Percentiles rank a stretch among this genome's conserved stretches.
phyloP scores from a whole-genome alignment of 2,113 vertebrate species.

The zebrafish (Danio rerio) region GRCz12tu NC_133177.1:6092001-6092500 shows the following conservation, averaged over 20 bases:
- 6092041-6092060: conserved; percentile 72
- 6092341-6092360: conserved; percentile 38
- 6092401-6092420: conserved; percentile 38
- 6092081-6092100: conserved; percentile 66
- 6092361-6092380: conserved; percentile 41
- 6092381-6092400: conserved; percentile 37
- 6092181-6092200: conserved; percentile 63
- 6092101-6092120: conserved; percentile 63
- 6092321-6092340: conserved; percentile 7
- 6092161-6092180: conserved; percentile 67
- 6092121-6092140: conserved; percentile 62
- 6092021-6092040: not conserved
- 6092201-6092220: conserved; percentile 48
- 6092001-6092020: not conserved
- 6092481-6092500: not conserved
- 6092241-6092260: conserved; percentile 40
- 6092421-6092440: conserved; percentile 50
- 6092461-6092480: not conserved
- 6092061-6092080: conserved; percentile 61
- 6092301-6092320: conserved; percentile 66
- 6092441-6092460: conserved; percentile 54
- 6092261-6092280: conserved; percentile 61
- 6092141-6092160: conserved; percentile 68
- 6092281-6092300: conserved; percentile 63
- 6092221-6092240: conserved; percentile 46